Conservation (phyloP, 2,797 vertebrate genomes). For the Acrocephalus scirpaceus region DNA sequence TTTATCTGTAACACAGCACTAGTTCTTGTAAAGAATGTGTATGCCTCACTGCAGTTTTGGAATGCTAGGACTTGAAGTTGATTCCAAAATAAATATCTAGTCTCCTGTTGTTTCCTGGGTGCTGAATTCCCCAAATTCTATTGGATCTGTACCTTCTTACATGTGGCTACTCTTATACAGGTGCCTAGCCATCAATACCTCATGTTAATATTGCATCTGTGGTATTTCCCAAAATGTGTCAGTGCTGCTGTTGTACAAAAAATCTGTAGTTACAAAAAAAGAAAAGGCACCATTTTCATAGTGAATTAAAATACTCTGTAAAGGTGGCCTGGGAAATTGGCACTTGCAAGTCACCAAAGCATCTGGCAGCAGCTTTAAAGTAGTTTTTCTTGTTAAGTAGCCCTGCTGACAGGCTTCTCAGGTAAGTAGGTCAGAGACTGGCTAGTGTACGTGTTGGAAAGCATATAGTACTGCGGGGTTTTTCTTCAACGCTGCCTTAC, state of each 20-base stretch:
- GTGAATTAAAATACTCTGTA: background rate
- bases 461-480: constrained; percentile 38
- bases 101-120: background rate
- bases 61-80: background rate
- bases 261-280: background rate
- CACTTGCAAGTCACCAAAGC: background rate
- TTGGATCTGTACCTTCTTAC: background rate
- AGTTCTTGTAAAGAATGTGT: background rate
- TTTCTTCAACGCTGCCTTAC: background rate
- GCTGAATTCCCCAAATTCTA: background rate
- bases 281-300: background rate
- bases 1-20: background rate
- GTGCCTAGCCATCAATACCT: background rate
- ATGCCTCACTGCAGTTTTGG: background rate
- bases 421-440: constrained; percentile 67
- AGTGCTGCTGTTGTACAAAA: background rate
- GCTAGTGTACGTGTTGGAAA: constrained; percentile 59
- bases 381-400: constrained; percentile 58
- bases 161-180: background rate
- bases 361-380: background rate
- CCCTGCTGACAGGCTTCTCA: constrained; percentile 36
- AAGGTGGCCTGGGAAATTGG: background rate
- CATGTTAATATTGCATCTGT: rapidly evolving
- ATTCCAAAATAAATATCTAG: background rate
- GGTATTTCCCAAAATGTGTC: background rate